Percentiles rank a stretch among this genome's conserved stretches.
Conservation (phyloP, 2,797 vertebrate genomes). For the Typhlichthys eigenmanni region DNA sequence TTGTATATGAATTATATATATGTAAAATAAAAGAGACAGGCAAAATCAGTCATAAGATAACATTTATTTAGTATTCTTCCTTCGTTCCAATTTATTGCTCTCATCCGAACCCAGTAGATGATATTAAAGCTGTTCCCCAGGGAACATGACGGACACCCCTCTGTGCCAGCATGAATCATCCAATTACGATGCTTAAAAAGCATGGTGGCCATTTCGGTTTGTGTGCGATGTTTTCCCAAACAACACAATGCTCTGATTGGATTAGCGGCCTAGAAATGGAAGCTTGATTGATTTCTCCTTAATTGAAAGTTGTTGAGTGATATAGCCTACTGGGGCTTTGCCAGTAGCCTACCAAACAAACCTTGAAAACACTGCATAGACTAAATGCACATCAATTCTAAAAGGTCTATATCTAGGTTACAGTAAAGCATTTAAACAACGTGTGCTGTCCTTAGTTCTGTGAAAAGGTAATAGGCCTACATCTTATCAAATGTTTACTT, state of each 20-base stretch:
- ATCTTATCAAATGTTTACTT: conserved; percentile 25
- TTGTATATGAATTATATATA: no score
- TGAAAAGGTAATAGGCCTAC: conserved; percentile 9
- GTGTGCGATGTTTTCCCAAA: conserved; percentile 48
- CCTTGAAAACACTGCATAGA: background rate
- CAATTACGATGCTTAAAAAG: conserved; percentile 53
- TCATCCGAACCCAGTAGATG: conserved; percentile 9
- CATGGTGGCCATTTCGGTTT: conserved; percentile 40
- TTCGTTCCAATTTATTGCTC: background rate
- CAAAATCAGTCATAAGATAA: no score
- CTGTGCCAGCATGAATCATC: conserved; percentile 47
- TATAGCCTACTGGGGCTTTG: conserved; percentile 2
- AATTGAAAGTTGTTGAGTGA: conserved; percentile 40
- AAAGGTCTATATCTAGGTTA: no score
- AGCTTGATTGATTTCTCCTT: conserved; percentile 48
- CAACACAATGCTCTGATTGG: conserved; percentile 55
- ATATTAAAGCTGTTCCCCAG: conserved; percentile 6
- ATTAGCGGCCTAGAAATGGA: conserved; percentile 44
- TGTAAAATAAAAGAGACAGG: no score
- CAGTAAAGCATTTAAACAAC: background rate
- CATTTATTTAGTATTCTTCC: background rate
- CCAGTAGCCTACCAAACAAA: conserved; percentile 1
- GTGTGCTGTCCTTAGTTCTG: conserved; percentile 6
- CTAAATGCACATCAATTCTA: no score
- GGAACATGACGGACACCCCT: conserved; percentile 17